These are phyloP conservation scores for Ceyx cyanopectus DNA, from an alignment of 2,113 vertebrate species.

Conservation along the genomic window DNA sequence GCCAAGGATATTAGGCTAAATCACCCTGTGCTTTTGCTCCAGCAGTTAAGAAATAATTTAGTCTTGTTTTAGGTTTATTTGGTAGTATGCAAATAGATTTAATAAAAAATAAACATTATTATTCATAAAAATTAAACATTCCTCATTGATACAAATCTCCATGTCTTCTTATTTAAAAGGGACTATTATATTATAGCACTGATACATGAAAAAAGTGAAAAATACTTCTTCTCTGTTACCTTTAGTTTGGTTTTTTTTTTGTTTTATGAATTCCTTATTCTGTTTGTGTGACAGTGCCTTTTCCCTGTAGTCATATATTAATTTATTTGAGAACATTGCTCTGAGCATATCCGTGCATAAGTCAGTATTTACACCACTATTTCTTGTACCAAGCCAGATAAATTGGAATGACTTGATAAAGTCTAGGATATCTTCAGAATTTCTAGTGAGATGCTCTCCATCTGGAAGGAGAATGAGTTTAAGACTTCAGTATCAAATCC, in stretches of 20 bases:
- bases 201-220: background rate
- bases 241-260: background rate
- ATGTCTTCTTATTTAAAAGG: background rate
- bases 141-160: background rate
- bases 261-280: background rate
- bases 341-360: background rate
- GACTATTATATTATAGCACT: background rate
- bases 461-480: background rate
- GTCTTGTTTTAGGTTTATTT: background rate
- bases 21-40: background rate
- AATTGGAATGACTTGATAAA: background rate
- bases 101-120: no score
- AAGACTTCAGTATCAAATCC: background rate
- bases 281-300: background rate
- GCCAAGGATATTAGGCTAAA: background rate
- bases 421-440: background rate
- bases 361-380: background rate
- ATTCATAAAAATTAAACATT: background rate
- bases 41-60: background rate
- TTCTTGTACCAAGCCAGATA: background rate
- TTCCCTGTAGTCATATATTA: background rate
- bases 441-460: background rate
- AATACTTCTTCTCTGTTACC: background rate
- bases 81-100: background rate
- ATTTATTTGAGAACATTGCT: background rate